Base-by-base conservation (phyloP, 2,888 invertebrate species). In the Trachelus troglodyta region DNA sequence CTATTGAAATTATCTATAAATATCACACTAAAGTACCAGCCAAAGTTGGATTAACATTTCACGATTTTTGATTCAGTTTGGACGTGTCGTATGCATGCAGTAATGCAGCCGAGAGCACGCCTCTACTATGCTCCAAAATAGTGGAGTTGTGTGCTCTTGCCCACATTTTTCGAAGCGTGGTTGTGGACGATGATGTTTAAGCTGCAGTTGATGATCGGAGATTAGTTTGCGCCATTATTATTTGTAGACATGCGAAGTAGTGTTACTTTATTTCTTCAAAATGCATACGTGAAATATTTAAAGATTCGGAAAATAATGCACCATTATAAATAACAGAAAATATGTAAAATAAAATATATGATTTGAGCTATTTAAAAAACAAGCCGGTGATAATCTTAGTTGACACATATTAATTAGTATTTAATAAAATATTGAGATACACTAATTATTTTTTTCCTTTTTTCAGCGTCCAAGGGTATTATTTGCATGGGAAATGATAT, bases 361-460 rank as follows among this genome's bases (percentile, higher is more conserved):
- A 4, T 33, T 33, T 33, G 33, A 33, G 33, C 33, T 33, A 33
- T 33, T 33, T 33, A 33, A 33, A 33, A 33, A 33, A 33, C 33
- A 33, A 33, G 33, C 33, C 33, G 33, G 4, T 33, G 33, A 33
- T 33, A 33, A 33, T 33, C 33, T 33, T 33, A 33, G 33, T 74
- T 77, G 68, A 68, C 34, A 34, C 68, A n/a, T 75, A 33, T 34
- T 1, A 12, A 33, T 34, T 35, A 76, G 56, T 75, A 34, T 12
- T 35, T 71, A 75, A n/a, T 15, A 68, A 56, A 33, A 56, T 71
- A 33, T 73, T 71, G 15, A 56, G 73, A 75, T 75, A 56, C 75
- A 37, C 78, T 78, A 78, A 78, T 77, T 71, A 73, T 71, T 78
- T 75, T 78, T 71, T 33, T 33, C 33, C 33, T 34, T 78, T 77